Evolutionary conservation across 2,113 vertebrate species (phyloP).

Genomic region (Chaenocephalus aceratus): DNA sequence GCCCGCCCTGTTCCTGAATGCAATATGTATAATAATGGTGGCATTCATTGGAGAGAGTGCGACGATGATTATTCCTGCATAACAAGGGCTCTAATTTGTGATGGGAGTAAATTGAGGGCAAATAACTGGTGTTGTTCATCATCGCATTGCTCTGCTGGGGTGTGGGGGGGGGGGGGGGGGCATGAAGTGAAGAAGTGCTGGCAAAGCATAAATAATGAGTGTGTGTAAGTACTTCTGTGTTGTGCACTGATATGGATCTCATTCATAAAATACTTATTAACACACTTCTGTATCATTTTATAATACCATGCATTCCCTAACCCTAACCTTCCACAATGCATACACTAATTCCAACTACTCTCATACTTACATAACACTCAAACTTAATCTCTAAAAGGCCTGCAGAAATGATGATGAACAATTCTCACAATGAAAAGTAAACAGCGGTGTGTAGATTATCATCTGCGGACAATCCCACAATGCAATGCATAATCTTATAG

Average conservation of each 20-base stretch:
- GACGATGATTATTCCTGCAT: constrained; percentile 71
- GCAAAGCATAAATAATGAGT: constrained; percentile 36
- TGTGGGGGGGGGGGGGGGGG: too few species aligned
- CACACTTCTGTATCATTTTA: not conserved
- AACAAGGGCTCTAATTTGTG: constrained; percentile 77
- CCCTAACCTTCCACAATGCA: not conserved
- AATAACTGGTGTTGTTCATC: constrained; percentile 71
- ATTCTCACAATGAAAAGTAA: not conserved
- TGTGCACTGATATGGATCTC: constrained; percentile 2
- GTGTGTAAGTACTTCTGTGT: not conserved
- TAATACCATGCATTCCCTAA: not conserved
- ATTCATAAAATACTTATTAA: constrained; percentile 17
- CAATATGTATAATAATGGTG: constrained; percentile 71
- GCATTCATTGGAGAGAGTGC: constrained; percentile 53
- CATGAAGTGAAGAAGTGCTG: constrained; percentile 6
- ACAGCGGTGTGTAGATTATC: not conserved
- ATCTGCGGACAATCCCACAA: not conserved
- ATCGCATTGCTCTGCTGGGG: constrained; percentile 50
- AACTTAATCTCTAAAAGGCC: not conserved
- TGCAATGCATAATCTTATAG: not conserved
- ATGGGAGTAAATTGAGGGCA: constrained; percentile 71
- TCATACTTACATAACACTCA: not conserved
- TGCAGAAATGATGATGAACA: not conserved
- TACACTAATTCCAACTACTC: too few species aligned
- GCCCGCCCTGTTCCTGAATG: constrained; percentile 70